Base-by-base conservation (phyloP, 2,888 invertebrate species). In the Limnephilus marmoratus region DNA sequence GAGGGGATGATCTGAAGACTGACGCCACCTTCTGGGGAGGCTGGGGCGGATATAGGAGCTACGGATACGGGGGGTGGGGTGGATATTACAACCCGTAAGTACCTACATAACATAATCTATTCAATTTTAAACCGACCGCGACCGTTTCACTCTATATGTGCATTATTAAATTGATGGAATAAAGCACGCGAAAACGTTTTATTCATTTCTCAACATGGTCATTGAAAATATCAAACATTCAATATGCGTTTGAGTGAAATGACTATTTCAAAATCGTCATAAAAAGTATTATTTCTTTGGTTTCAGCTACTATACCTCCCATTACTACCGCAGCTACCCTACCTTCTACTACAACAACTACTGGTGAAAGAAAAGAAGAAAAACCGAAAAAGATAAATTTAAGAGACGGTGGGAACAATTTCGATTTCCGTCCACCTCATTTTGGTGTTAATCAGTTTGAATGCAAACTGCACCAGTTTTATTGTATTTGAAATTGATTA, bases 21-120 rank as follows among this genome's bases (percentile, higher is more conserved):
- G 94, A 93, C 83, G 93, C 92, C n/a, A 90, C 94, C 80, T 92
- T 93, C 49, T 94, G 94, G 91, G 94, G 94, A 90, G 94, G 94
- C 31, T 95, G 95, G 91, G 94, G 94, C 68, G 95, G 24, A 24
- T 68, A 68, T n/a, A 68, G 95, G 92, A 87, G 45, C 95, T 95
- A 94, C 41, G 68, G 68, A 68, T 86, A 49, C 37, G 91, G 81
- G 9, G 91, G 91, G 18, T 94, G 94, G 91, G 94, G 94, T n/a
- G 68, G 68, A 85, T 95, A 95, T 90, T 94, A 95, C 83, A 95
- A 95, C 92, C 92, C 92, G 85, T 90, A 89, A 89, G 91, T 91
- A 83, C 2, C 68, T 68, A 24, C 9, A n/a, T 2, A 68, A 9
- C n/a, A 9, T 24, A n/a, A 68, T 68, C 9, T 7, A 9, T 68